phyloP scores from a whole-genome alignment of 2,888 invertebrate species.

The Agrotis puta region DNA sequence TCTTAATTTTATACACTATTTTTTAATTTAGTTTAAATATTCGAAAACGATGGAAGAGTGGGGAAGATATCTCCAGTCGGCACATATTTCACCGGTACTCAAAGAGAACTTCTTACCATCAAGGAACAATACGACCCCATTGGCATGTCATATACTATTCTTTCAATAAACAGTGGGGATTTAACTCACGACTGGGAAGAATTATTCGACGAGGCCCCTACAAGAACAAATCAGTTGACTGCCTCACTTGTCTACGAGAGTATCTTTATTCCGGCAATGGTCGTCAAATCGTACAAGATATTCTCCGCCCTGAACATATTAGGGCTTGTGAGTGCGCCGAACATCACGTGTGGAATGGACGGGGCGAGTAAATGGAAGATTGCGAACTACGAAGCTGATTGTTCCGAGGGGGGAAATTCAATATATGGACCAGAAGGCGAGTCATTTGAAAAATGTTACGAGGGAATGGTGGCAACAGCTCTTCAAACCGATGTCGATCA shows the following conservation, averaged over 20 bases:
- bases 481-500: slow-evolving; percentile 20
- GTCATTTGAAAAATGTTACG: neutral
- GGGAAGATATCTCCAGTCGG: neutral
- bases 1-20: too few species aligned
- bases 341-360: slow-evolving; percentile 31
- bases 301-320: slow-evolving; percentile 38
- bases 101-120: slow-evolving; percentile 3
- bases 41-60: neutral
- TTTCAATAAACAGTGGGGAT: slow-evolving; percentile 43
- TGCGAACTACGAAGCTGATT: slow-evolving; percentile 14
- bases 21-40: too few species aligned
- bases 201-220: slow-evolving; percentile 33
- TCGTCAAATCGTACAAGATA: slow-evolving; percentile 58
- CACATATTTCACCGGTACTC: neutral
- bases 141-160: slow-evolving; percentile 31
- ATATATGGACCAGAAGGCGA: slow-evolving; percentile 21
- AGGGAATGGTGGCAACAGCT: slow-evolving; percentile 32
- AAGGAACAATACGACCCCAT: slow-evolving; percentile 22
- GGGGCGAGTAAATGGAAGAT: neutral
- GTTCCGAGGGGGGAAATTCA: slow-evolving; percentile 27
- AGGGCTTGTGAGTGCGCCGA: slow-evolving; percentile 40
- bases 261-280: slow-evolving; percentile 65
- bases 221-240: slow-evolving; percentile 37
- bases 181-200: slow-evolving; percentile 48
- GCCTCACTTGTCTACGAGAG: slow-evolving; percentile 56